Evolutionary conservation across 2,113 vertebrate species (phyloP).

Genomic region (Lanius collurio): DNA sequence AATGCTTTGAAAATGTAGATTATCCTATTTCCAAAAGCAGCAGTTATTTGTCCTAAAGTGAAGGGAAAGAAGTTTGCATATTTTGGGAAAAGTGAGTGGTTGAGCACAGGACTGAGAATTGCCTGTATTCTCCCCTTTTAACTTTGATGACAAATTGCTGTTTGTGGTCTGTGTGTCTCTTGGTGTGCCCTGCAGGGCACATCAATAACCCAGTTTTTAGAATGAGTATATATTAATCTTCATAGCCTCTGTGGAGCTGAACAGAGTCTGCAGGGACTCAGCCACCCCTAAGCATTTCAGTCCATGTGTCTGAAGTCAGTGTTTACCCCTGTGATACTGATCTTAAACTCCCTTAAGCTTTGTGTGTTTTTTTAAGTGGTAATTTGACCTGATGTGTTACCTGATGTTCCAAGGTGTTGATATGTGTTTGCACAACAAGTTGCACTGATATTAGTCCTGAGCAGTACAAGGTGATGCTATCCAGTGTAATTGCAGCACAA

Average conservation of each 20-base stretch:
- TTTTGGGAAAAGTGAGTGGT: background rate
- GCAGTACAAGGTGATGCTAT: background rate
- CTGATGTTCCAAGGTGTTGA: background rate
- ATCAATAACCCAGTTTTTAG: background rate
- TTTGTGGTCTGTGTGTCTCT: background rate
- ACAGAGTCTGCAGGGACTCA: background rate
- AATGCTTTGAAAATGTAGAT: background rate
- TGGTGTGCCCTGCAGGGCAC: background rate
- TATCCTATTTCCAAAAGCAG: background rate
- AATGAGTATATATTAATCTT: background rate
- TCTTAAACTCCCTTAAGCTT: background rate
- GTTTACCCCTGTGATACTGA: background rate
- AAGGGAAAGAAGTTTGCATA: background rate
- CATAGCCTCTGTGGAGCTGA: background rate
- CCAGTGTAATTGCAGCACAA: background rate
- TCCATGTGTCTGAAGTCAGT: background rate
- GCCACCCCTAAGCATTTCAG: background rate
- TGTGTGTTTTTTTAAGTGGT: background rate
- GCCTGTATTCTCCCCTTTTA: background rate
- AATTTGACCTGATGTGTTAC: background rate
- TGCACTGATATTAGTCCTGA: background rate
- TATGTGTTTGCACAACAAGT: background rate
- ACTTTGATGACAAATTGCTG: background rate
- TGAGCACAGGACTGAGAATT: background rate
- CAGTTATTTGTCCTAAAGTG: background rate